Percentiles rank a stretch among this genome's conserved stretches.
These are phyloP conservation scores for Prunella fulvescens DNA, from an alignment of 2,113 vertebrate genomes.

Conservation along the genomic window DNA sequence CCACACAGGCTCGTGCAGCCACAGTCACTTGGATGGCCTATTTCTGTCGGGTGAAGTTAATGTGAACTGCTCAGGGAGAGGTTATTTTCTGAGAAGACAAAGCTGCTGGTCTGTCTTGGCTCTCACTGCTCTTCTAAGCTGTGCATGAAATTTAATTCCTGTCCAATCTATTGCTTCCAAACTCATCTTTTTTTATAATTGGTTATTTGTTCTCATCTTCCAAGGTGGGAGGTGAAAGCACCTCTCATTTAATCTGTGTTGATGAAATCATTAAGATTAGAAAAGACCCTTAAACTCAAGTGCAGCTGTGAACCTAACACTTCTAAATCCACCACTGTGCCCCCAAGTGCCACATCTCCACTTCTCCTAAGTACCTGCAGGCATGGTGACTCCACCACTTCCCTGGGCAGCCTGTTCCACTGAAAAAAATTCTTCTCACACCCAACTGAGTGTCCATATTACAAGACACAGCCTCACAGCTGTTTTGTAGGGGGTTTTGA, in stretches of 20 bases:
- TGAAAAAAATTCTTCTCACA: neutral
- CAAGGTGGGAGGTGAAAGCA: neutral
- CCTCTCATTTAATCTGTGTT: neutral
- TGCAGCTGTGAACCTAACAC: neutral
- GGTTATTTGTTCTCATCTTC: neutral
- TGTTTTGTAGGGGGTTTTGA: neutral
- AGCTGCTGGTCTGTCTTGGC: neutral
- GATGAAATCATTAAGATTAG: neutral
- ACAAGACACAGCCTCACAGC: neutral
- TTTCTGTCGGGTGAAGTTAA: constrained; percentile 39
- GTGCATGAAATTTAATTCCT: neutral
- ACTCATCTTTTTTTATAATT: neutral
- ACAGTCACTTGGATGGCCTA: neutral
- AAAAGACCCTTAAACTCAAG: neutral
- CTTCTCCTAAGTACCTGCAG: neutral
- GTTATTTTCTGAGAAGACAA: neutral
- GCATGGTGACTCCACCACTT: neutral
- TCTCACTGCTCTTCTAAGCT: neutral
- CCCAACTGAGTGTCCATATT: neutral
- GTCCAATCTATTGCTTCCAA: neutral
- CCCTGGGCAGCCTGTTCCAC: neutral
- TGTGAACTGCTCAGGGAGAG: neutral
- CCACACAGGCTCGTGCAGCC: neutral
- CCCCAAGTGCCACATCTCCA: neutral
- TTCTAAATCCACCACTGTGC: neutral